Conservation (phyloP, 1,140 invertebrate genomes). For the Lasioglossum albipes region DNA sequence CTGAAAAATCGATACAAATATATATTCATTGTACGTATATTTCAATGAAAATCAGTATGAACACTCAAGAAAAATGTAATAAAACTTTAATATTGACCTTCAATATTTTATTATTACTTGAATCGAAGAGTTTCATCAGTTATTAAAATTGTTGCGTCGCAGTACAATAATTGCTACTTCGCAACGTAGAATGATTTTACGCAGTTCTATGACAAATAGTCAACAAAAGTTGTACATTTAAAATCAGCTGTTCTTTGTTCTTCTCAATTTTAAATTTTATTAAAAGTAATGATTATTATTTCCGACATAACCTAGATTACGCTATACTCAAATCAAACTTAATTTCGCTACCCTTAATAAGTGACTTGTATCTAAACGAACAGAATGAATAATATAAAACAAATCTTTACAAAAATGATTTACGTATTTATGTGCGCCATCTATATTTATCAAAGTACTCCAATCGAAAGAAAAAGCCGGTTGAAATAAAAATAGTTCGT, state of each 20-base stretch:
- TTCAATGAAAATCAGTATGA: too few species aligned
- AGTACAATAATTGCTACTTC: neutral
- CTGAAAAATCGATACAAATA: too few species aligned
- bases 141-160: slow-evolving; percentile 5
- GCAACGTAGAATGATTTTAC: neutral
- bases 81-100: neutral
- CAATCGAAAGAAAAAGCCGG: neutral
- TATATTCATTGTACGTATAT: too few species aligned
- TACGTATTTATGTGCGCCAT: neutral
- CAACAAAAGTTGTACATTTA: too few species aligned
- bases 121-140: neutral
- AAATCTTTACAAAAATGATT: neutral
- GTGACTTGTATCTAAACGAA: neutral
- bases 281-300: neutral
- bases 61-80: neutral
- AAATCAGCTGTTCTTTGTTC: neutral
- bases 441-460: slow-evolving; percentile 1
- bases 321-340: neutral
- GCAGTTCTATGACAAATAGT: neutral
- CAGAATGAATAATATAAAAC: slow-evolving; percentile 8
- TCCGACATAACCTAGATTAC: neutral
- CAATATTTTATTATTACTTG: neutral
- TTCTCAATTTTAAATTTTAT: too few species aligned
- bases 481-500: slow-evolving; percentile 16
- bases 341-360: neutral